These are phyloP conservation scores for Pangasianodon gigas DNA, from an alignment of 2,113 vertebrate genomes.

Conservation along the genomic window DNA sequence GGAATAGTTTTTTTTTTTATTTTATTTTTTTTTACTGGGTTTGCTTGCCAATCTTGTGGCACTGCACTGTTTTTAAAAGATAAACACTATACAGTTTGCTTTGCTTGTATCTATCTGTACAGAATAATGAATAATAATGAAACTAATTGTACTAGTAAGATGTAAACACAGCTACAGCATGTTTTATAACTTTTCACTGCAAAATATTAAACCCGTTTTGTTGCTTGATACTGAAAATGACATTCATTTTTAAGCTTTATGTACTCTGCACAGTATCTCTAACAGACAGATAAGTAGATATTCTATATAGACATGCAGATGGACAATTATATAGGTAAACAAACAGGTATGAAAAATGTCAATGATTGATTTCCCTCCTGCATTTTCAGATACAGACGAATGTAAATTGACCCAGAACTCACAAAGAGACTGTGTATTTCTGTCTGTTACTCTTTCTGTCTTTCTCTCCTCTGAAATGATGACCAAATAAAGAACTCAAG, in stretches of 20 bases:
- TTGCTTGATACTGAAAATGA: neutral
- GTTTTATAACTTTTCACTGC: neutral
- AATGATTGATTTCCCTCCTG: neutral
- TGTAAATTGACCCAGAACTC: neutral
- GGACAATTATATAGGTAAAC: neutral
- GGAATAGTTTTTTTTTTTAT: too few species aligned
- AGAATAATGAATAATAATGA: neutral
- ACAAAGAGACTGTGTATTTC: neutral
- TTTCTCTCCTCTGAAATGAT: neutral
- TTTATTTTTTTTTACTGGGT: too few species aligned
- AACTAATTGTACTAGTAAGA: neutral
- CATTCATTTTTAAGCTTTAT: neutral
- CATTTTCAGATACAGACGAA: neutral
- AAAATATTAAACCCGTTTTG: neutral
- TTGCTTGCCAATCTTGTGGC: neutral
- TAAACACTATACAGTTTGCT: neutral
- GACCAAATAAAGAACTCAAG: neutral
- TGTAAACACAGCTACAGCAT: neutral
- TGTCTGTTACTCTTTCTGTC: neutral
- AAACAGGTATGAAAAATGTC: neutral
- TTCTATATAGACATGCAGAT: neutral
- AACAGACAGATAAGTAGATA: neutral
- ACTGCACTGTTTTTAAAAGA: neutral
- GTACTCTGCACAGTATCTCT: neutral
- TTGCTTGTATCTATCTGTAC: neutral